Base-by-base conservation (phyloP, 2,888 invertebrate genomes). In the Selenia dentaria region DNA sequence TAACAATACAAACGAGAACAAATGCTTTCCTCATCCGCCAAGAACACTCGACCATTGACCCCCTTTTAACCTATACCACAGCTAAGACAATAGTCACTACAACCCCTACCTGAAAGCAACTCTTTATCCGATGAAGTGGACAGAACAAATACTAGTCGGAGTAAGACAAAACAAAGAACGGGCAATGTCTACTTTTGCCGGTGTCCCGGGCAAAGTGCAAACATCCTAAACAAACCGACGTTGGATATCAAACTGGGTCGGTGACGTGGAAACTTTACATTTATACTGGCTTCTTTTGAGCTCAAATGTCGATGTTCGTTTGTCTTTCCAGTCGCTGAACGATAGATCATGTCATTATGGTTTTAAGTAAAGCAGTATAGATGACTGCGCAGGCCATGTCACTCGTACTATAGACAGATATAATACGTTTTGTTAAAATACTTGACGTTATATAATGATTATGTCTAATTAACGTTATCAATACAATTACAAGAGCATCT, bases 161-260 rank as follows among this genome's bases (percentile, higher is more conserved):
- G 56, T 54, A 56, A 57, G 64, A 56, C 59, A 58, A 58, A 60
- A 69, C 65, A 62, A 37, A 45, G 39, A 43, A 36, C 38, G 14
- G 38, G 11, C 24, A 28, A 29, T 32, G 27, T 38, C 14, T 35
- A 60, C 70, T 57, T 22, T 51, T 55, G 56, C 51, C 55, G 42
- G 55, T 39, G 48, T 48, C 16, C 38, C 34, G 36, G 29, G 38
- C 22, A 22, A 28, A 33, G 38, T 27, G 57, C 67, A 74, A 68
- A 73, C 70, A 73, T 62, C 74, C 74, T 70, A 63, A 70, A 60
- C 72, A 74, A 71, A 74, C 70, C 22, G 13, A 4, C 48, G 55
- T 38, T 44, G 45, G 54, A 51, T 24, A 51, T 24, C 36, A 37
- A 29, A 24, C 42, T 28, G 26, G 24, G 38, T 37, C 11, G 38